Percentiles rank a stretch among this genome's conserved stretches.
Evolutionary conservation across 2,888 invertebrate genomes (phyloP).

Genomic region (Drosophila testacea): DNA sequence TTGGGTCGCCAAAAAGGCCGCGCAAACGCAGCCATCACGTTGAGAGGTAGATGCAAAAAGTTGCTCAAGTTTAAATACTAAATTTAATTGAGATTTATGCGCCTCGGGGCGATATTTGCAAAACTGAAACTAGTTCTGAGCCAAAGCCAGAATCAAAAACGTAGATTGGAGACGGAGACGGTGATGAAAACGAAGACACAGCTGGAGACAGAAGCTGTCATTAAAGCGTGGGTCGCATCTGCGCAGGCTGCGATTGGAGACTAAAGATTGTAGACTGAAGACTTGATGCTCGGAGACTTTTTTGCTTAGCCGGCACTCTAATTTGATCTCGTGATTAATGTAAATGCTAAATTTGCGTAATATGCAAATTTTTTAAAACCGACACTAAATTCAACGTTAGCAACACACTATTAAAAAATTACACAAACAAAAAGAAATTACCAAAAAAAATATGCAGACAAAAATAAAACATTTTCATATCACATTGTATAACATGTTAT

Average conservation of each 20-base stretch:
- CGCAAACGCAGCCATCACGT: neutral
- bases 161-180: neutral
- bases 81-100: constrained; percentile 47
- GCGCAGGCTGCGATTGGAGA: constrained; percentile 13
- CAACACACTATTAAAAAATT: constrained; percentile 24
- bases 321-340: constrained; percentile 42
- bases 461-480: constrained; percentile 31
- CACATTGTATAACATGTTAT: constrained; percentile 30
- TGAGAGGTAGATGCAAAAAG: constrained; percentile 24
- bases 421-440: constrained; percentile 22
- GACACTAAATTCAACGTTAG: constrained; percentile 13
- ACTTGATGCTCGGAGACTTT: neutral
- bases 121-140: constrained; percentile 62
- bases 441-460: constrained; percentile 6
- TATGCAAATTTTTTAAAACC: constrained; percentile 31
- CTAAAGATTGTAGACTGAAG: neutral
- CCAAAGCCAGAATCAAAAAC: constrained; percentile 14
- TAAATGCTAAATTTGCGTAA: constrained; percentile 24
- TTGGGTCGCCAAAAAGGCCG: constrained; percentile 12
- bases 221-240: constrained; percentile 16
- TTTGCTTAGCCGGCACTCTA: constrained; percentile 17
- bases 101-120: constrained; percentile 34
- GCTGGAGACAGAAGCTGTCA: constrained; percentile 11
- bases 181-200: constrained; percentile 1
- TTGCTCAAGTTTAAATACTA: constrained; percentile 29